Evolutionary conservation across 2,888 invertebrate species (phyloP).

Genomic region (Ctenicera cuprea): DNA sequence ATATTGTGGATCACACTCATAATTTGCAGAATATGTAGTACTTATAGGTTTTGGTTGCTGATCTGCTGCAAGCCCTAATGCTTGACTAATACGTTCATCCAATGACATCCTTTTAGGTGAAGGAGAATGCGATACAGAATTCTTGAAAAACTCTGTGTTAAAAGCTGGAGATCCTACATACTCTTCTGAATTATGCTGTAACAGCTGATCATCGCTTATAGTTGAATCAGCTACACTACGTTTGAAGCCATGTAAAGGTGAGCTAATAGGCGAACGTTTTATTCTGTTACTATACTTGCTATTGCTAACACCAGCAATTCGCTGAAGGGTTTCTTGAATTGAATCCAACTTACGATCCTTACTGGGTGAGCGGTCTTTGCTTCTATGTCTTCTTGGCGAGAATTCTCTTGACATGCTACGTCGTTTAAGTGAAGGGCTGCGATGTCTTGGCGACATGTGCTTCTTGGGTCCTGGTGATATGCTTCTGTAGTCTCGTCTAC

Average conservation of each 20-base stretch:
- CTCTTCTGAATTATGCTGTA: slow-evolving; percentile 63
- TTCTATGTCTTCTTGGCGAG: slow-evolving; percentile 40
- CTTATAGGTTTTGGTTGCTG: slow-evolving; percentile 59
- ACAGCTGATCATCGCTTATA: slow-evolving; percentile 73
- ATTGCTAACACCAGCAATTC: slow-evolving; percentile 52
- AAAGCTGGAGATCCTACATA: slow-evolving; percentile 59
- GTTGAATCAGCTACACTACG: slow-evolving; percentile 75
- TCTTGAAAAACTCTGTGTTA: slow-evolving; percentile 40
- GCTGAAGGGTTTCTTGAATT: slow-evolving; percentile 55
- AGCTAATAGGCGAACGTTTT: slow-evolving; percentile 62
- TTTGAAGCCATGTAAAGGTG: slow-evolving; percentile 70
- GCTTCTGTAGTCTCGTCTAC: slow-evolving; percentile 20
- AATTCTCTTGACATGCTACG: slow-evolving; percentile 37
- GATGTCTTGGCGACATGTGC: not conserved
- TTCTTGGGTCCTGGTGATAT: slow-evolving; percentile 11
- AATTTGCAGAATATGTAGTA: slow-evolving; percentile 50
- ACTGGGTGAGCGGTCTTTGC: slow-evolving; percentile 37
- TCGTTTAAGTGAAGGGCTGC: slow-evolving; percentile 8
- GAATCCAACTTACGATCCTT: slow-evolving; percentile 39
- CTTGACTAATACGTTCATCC: slow-evolving; percentile 77
- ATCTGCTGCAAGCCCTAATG: slow-evolving; percentile 75
- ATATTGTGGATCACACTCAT: slow-evolving; percentile 47
- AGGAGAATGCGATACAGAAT: not conserved
- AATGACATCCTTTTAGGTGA: slow-evolving; percentile 77
- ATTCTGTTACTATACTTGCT: slow-evolving; percentile 43